These are phyloP conservation scores for Ataeniobius toweri DNA, from an alignment of 2,797 vertebrate species.

Conservation along the genomic window DNA sequence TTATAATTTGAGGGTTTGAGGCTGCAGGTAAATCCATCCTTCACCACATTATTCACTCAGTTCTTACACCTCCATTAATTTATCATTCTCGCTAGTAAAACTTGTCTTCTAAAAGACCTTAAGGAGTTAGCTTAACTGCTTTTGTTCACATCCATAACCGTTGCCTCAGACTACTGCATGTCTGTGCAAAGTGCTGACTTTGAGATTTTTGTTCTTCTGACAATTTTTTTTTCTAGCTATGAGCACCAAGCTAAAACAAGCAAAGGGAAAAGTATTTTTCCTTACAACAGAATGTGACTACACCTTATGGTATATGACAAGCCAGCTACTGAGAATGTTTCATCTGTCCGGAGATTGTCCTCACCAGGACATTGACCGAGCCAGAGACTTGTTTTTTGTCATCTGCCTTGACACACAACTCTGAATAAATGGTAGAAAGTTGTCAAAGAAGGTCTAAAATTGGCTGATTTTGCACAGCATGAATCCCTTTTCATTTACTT, in stretches of 20 bases:
- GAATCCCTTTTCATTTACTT: background rate
- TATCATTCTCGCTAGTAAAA: background rate
- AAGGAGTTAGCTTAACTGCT: no score
- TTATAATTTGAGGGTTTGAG: background rate
- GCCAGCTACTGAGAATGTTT: background rate
- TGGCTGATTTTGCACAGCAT: background rate
- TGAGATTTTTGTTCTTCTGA: background rate
- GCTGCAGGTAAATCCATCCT: background rate
- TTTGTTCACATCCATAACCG: background rate
- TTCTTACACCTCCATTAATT: background rate
- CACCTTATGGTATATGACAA: background rate
- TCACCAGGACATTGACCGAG: background rate
- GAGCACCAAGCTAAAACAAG: background rate
- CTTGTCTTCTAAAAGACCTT: no score
- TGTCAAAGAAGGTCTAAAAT: conserved; percentile 2
- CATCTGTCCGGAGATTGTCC: background rate
- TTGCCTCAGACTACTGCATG: background rate
- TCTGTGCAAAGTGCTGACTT: background rate
- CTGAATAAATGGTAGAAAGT: background rate
- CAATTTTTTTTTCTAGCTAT: background rate
- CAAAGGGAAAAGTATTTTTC: background rate
- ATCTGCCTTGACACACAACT: background rate
- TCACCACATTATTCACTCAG: background rate
- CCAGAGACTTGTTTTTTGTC: background rate
- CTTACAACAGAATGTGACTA: background rate